These are phyloP conservation scores for Pagrus major DNA, from an alignment of 2,113 vertebrate species.

Conservation along the genomic window DNA sequence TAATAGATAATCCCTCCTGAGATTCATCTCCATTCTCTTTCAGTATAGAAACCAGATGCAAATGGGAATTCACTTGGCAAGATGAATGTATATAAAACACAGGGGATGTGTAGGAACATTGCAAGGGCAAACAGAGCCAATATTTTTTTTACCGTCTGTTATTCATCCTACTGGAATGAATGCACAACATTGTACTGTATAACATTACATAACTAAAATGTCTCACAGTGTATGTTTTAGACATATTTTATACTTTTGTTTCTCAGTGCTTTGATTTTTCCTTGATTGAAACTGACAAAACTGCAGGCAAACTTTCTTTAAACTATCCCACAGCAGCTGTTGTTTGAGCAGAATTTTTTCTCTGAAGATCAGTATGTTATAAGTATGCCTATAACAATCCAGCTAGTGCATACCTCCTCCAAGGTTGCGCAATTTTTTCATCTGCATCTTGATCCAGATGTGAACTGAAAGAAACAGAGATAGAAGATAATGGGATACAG, in stretches of 20 bases:
- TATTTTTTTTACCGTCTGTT: slow-evolving; percentile 12
- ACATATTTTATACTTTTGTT: neutral
- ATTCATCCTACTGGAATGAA: slow-evolving; percentile 15
- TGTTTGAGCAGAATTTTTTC: neutral
- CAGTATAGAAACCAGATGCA: slow-evolving; percentile 64
- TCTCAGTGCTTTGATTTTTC: slow-evolving; percentile 10
- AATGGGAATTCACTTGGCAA: slow-evolving; percentile 46
- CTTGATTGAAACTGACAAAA: neutral
- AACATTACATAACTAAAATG: slow-evolving; percentile 3
- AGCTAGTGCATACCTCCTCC: neutral
- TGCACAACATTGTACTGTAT: slow-evolving; percentile 6
- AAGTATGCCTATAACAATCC: neutral
- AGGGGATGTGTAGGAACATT: slow-evolving; percentile 29
- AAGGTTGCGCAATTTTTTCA: neutral
- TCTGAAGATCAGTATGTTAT: neutral
- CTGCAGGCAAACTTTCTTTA: neutral
- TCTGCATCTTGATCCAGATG: neutral
- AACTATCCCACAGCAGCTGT: slow-evolving; percentile 9
- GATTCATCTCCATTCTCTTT: slow-evolving; percentile 9
- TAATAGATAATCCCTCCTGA: slow-evolving; percentile 43
- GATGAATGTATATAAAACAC: slow-evolving; percentile 42
- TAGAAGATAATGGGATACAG: neutral
- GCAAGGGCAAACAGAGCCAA: slow-evolving; percentile 7
- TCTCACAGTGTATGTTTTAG: neutral
- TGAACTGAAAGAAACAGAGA: neutral